Percentiles rank a stretch among this genome's conserved stretches.
Conservation (phyloP, 2,888 invertebrate species). For the Archaeoteleia sp. region DNA sequence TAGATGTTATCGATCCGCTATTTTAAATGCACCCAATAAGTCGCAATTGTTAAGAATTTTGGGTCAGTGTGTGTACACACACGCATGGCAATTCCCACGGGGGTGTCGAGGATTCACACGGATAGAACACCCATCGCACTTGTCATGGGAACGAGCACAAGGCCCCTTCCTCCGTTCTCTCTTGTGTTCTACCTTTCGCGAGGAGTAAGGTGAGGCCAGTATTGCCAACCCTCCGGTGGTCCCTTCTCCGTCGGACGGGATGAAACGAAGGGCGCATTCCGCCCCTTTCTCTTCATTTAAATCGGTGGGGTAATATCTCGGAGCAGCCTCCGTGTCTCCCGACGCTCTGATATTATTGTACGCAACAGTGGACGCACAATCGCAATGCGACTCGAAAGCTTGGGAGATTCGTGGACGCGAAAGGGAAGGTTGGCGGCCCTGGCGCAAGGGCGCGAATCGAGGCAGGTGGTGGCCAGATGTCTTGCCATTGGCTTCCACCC, state of each 20-base stretch:
- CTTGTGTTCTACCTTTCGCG: constrained; percentile 46
- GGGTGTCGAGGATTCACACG: constrained; percentile 73
- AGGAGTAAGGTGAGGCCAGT: constrained; percentile 53
- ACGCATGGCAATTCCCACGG: constrained; percentile 66
- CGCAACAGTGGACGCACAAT: constrained; percentile 47
- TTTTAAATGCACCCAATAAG: too few relatives aligned
- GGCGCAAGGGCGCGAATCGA: constrained; percentile 67
- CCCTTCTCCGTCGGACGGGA: constrained; percentile 27
- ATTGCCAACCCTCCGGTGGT: constrained; percentile 39
- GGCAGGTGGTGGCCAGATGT: constrained; percentile 75
- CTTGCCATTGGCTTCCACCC: constrained; percentile 68
- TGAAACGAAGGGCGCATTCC: constrained; percentile 50
- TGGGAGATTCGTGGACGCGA: constrained; percentile 48
- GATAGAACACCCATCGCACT: constrained; percentile 67
- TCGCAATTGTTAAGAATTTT: too few relatives aligned
- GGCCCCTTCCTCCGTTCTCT: constrained; percentile 45
- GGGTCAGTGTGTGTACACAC: background rate
- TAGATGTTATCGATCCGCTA: too few relatives aligned
- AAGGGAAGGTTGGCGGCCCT: constrained; percentile 59
- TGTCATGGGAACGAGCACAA: constrained; percentile 74
- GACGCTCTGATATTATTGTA: constrained; percentile 1
- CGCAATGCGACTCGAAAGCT: constrained; percentile 32
- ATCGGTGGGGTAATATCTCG: constrained; percentile 10
- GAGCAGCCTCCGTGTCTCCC: constrained; percentile 1
- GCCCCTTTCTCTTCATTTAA: constrained; percentile 52